Base-by-base conservation (phyloP, 2,797 vertebrate species). In the Tragopan temminckii region DNA sequence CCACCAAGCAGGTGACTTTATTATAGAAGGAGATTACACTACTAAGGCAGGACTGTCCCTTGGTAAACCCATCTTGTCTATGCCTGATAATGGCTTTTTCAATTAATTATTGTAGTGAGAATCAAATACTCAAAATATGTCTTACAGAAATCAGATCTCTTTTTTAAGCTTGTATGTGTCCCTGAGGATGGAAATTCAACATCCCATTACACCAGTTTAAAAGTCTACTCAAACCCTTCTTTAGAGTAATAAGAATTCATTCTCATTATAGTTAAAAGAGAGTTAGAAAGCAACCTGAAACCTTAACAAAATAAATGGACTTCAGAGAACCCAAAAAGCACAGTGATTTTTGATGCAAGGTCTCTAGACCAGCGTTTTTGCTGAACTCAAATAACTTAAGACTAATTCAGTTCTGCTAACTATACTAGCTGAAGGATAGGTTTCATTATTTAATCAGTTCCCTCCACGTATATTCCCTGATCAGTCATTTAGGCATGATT, bases 361-460 rank as follows among this genome's bases (percentile, higher is more conserved):
- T 80, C 31, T 89, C 42, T 76, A 80, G 21, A 75, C 5, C 31
- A 63, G 27, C 58, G 72, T 0, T 0, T 24, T 69, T 66, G 9
- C 19, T 91, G 59, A 91, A 66, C n/a, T 79, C 8, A 7, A 66
- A 42, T 23, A 85, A n/a, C 23, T 79, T 62, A 21, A 45, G 25
- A 83, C 78, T 85, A 72, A 83, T 79, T 90, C 75, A 74, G 24
- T 79, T 88, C 53, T 80, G 36, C 13, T 77, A 68, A 31, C 53
- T 77, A 48, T 45, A 66, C 23, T 72, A 88, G 25, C n/a, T 90
- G 58, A 95, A 94, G n/a, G 46, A 93, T 40, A 80, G 23, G 33
- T 85, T 82, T 77, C 46, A 77, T 81, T 94, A 76, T 74, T 89
- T 87, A 89, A 89, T 85, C 52, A 57, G 40, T 92, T 89, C 19